Percentiles rank a stretch among this genome's conserved stretches.
phyloP scores from a whole-genome alignment of 2,888 invertebrate species.

The Malachius bipustulatus region DNA sequence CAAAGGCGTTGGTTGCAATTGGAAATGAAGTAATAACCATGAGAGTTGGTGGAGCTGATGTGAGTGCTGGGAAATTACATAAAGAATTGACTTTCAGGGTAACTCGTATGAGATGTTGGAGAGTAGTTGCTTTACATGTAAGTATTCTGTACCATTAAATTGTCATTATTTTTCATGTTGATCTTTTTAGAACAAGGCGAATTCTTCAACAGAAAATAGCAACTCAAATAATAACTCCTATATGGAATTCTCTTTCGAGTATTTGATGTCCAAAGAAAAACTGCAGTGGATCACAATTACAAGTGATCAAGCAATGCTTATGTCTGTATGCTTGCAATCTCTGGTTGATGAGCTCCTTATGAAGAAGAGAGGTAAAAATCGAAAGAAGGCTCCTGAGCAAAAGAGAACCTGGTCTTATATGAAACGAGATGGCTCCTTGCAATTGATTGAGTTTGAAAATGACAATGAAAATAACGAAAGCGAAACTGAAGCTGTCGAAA shows the following conservation, averaged over 20 bases:
- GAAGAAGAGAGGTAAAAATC: slow-evolving; percentile 52
- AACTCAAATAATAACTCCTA: slow-evolving; percentile 21
- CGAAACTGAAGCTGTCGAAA: too few species aligned
- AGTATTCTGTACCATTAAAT: slow-evolving; percentile 26
- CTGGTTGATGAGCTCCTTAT: slow-evolving; percentile 89
- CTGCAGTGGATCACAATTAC: slow-evolving; percentile 88
- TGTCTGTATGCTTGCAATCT: slow-evolving; percentile 89
- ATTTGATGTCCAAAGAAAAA: slow-evolving; percentile 81
- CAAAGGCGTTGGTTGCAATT: slow-evolving; percentile 62
- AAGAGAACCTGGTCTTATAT: slow-evolving; percentile 56
- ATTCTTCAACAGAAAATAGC: slow-evolving; percentile 27
- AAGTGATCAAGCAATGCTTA: slow-evolving; percentile 86
- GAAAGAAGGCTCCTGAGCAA: slow-evolving; percentile 22
- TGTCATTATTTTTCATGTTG: slow-evolving; percentile 4
- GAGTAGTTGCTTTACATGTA: slow-evolving; percentile 79
- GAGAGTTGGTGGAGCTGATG: slow-evolving; percentile 40
- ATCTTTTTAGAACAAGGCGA: slow-evolving; percentile 27
- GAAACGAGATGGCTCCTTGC: slow-evolving; percentile 61
- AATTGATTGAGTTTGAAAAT: slow-evolving; percentile 42
- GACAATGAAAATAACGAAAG: neutral
- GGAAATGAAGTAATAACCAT: slow-evolving; percentile 80
- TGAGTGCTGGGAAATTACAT: slow-evolving; percentile 45
- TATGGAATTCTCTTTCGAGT: slow-evolving; percentile 87
- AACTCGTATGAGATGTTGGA: slow-evolving; percentile 94
- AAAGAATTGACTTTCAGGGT: slow-evolving; percentile 84